phyloP scores from a whole-genome alignment of 2,797 vertebrate species.

The Liparis tanakae region DNA sequence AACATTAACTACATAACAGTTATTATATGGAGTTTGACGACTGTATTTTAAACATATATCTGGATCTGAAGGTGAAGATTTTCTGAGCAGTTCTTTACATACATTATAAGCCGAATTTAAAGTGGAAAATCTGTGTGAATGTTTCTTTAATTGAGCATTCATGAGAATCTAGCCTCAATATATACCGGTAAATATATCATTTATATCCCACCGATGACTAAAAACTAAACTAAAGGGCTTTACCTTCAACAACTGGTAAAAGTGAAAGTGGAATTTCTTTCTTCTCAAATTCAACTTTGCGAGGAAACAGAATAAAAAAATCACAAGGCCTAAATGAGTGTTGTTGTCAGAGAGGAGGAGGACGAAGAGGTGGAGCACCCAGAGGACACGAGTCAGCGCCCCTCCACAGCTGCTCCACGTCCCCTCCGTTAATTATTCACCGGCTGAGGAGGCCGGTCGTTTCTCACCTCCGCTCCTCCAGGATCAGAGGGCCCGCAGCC shows the following conservation, averaged over 20 bases:
- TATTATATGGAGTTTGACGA: neutral
- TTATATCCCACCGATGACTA: neutral
- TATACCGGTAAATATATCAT: neutral
- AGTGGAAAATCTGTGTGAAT: neutral
- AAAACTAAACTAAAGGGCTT: too few species aligned
- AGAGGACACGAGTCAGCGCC: constrained; percentile 32
- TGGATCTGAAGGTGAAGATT: neutral
- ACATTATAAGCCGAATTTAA: neutral
- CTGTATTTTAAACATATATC: neutral
- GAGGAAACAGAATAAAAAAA: neutral
- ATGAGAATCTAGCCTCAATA: too few species aligned
- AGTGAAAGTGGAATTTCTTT: neutral
- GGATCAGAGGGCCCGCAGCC: constrained; percentile 67
- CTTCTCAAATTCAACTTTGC: constrained; percentile 1
- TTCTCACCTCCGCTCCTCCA: constrained; percentile 79
- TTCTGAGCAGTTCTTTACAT: neutral
- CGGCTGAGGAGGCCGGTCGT: constrained; percentile 52
- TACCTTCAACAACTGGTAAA: too few species aligned
- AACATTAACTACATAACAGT: too few species aligned
- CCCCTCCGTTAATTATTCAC: constrained; percentile 77
- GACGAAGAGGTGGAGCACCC: constrained; percentile 16
- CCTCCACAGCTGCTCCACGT: constrained; percentile 73
- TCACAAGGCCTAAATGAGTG: neutral
- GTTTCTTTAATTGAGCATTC: neutral
- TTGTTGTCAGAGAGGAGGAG: constrained; percentile 7